phyloP scores from a whole-genome alignment of 2,888 invertebrate species.

The Prenolepis imparis region DNA sequence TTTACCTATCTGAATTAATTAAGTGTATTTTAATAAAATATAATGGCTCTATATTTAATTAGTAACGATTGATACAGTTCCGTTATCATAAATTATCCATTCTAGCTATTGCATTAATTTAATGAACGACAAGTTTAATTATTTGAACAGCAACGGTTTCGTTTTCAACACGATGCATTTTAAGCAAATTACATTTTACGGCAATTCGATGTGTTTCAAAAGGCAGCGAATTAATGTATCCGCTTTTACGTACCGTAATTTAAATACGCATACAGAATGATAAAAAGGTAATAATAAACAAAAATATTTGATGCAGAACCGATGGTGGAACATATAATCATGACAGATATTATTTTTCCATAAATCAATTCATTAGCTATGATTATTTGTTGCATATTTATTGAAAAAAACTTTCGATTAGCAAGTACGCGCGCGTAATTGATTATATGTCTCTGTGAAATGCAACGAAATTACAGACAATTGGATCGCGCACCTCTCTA shows the following conservation, averaged over 20 bases:
- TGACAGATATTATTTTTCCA: conserved; percentile 22
- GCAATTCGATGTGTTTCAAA: conserved; percentile 40
- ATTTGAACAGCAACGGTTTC: conserved; percentile 40
- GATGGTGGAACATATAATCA: conserved; percentile 16
- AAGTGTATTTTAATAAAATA: conserved; percentile 37
- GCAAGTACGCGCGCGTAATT: conserved; percentile 10
- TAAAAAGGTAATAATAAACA: conserved; percentile 44
- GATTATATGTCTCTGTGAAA: conserved; percentile 21
- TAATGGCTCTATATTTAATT: conserved; percentile 36
- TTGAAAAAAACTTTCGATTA: conserved; percentile 44
- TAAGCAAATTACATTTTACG: conserved; percentile 52
- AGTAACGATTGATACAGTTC: conserved; percentile 32
- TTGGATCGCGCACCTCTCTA: neutral
- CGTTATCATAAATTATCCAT: conserved; percentile 30
- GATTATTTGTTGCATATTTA: conserved; percentile 20
- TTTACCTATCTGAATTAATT: conserved; percentile 14
- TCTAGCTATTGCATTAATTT: conserved; percentile 47
- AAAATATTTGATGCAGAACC: conserved; percentile 10
- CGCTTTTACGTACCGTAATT: conserved; percentile 2
- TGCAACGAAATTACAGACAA: conserved; percentile 18
- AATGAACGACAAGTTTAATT: conserved; percentile 39
- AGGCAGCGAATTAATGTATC: conserved; percentile 36
- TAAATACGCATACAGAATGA: neutral
- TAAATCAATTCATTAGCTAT: conserved; percentile 38
- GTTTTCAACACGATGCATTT: conserved; percentile 37